Conservation (phyloP, 2,797 vertebrate species). For the Alfaro cultratus region DNA sequence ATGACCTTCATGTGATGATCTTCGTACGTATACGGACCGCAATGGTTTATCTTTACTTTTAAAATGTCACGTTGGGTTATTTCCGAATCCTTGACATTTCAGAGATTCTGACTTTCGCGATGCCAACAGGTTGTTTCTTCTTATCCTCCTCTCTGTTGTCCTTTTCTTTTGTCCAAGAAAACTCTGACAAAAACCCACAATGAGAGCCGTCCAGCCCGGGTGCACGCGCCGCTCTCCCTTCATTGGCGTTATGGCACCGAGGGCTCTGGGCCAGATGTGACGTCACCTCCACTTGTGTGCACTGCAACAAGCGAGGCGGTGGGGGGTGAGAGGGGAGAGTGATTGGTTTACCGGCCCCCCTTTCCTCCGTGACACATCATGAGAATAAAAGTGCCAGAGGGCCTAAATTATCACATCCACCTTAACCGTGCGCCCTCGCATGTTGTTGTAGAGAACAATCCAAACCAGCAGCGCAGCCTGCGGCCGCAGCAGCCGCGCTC, state of each 20-base stretch:
- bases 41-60: slow-evolving; percentile 45
- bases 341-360: slow-evolving; percentile 80
- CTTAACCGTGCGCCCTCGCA: slow-evolving; percentile 79
- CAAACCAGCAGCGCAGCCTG: slow-evolving; percentile 79
- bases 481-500: slow-evolving; percentile 68
- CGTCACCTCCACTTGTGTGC: slow-evolving; percentile 80
- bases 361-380: slow-evolving; percentile 81
- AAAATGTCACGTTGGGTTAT: slow-evolving; percentile 54
- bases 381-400: slow-evolving; percentile 81
- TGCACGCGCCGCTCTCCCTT: slow-evolving; percentile 61
- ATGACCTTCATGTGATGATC: slow-evolving; percentile 6
- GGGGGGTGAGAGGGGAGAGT: slow-evolving; percentile 68
- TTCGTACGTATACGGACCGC: slow-evolving; percentile 30
- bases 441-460: slow-evolving; percentile 81
- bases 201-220: slow-evolving; percentile 48
- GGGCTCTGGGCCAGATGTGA: slow-evolving; percentile 82
- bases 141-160: background rate
- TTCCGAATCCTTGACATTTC: slow-evolving; percentile 57
- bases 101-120: slow-evolving; percentile 42
- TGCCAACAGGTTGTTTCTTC: slow-evolving; percentile 30
- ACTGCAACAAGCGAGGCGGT: slow-evolving; percentile 57
- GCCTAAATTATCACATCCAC: slow-evolving; percentile 85
- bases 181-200: slow-evolving; percentile 43
- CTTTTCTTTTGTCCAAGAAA: slow-evolving; percentile 33
- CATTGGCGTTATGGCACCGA: slow-evolving; percentile 78